Percentiles rank a stretch among this genome's conserved stretches.
These are phyloP conservation scores for Ennomos erosarius DNA, from an alignment of 2,888 invertebrate species.

Conservation along the genomic window DNA sequence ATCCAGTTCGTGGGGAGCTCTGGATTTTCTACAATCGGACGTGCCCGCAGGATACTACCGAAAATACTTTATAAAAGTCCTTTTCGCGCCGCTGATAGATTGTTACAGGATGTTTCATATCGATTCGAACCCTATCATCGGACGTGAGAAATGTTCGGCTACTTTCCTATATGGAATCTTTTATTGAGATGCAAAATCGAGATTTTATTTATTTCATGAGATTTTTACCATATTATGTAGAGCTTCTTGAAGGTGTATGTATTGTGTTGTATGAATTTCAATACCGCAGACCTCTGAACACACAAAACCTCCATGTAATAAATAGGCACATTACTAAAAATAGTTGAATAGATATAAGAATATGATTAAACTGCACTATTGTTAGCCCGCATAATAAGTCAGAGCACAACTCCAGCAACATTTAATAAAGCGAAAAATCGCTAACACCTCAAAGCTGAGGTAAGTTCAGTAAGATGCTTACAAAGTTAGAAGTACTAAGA, in stretches of 20 bases:
- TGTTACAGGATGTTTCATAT: conserved; percentile 68
- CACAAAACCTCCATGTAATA: too few relatives aligned
- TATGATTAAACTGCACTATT: conserved; percentile 7
- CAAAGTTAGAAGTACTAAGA: conserved; percentile 63
- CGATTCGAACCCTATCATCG: conserved; percentile 60
- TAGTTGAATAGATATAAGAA: too few relatives aligned
- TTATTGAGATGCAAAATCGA: conserved; percentile 30
- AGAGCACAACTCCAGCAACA: conserved; percentile 26
- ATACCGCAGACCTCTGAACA: too few relatives aligned
- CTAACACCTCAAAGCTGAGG: conserved; percentile 35
- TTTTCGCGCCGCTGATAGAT: conserved; percentile 65
- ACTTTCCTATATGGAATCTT: conserved; percentile 25
- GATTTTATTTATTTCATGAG: conserved; percentile 20
- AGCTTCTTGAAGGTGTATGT: too few relatives aligned
- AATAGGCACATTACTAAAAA: too few relatives aligned
- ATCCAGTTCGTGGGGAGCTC: conserved; percentile 59
- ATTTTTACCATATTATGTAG: not conserved
- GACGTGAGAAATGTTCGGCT: conserved; percentile 47
- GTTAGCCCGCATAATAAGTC: conserved; percentile 21
- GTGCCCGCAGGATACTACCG: conserved; percentile 65
- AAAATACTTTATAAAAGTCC: conserved; percentile 67
- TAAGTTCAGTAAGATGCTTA: conserved; percentile 63
- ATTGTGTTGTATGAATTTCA: too few relatives aligned
- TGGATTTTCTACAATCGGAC: conserved; percentile 61
- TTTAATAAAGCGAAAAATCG: conserved; percentile 42